Evolutionary conservation across 1,140 invertebrate species (phyloP), one percentile per base, ranked within the genome.

Genomic region (Maniola jurtina): DNA sequence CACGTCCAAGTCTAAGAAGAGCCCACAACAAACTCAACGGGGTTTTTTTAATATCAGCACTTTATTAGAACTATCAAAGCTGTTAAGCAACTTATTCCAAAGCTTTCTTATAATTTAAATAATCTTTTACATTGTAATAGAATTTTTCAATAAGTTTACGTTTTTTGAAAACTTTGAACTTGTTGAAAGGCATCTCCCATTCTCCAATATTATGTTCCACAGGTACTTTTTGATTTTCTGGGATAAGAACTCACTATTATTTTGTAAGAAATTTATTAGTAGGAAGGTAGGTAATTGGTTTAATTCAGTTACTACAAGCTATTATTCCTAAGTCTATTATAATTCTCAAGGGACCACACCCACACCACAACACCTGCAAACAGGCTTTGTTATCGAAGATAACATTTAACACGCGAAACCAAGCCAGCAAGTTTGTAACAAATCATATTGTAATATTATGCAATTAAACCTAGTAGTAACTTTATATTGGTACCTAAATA

Each of bases 361-460:
- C 25, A 25, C 25, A 25, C 60, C 54, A 8, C 8, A 16, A 11
- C 6, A 50, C 14, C 2, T 7, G 48, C 48, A 50, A 50, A 50
- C 16, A 50, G 48, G 48, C 16, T 25, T 50, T 16, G 48, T 16
- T 50, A 16, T 16, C 48, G 7, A 25, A 50, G 48, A 50, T 50
- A 50, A 50, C 5, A 6, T 45, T 45, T 45, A 45, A 45, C 13
- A 45, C 42, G 42, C 48, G 48, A 5, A 50, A 50, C 48, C 16
- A 50, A 50, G 48, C 48, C 48, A 8, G 14, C 15, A 45, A 13
- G 38, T 47, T 47, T 47, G 16, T 8, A 61, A 67, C 42, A 61
- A 48, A 61, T 56, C 42, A 61, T 36, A 55, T 47, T 40, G 57
- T 60, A 60, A 50, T 50, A 16, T 50, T 50, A 50, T 16, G 16